phyloP scores from a whole-genome alignment of 2,113 vertebrate genomes.

The Saccopteryx bilineata region DNA sequence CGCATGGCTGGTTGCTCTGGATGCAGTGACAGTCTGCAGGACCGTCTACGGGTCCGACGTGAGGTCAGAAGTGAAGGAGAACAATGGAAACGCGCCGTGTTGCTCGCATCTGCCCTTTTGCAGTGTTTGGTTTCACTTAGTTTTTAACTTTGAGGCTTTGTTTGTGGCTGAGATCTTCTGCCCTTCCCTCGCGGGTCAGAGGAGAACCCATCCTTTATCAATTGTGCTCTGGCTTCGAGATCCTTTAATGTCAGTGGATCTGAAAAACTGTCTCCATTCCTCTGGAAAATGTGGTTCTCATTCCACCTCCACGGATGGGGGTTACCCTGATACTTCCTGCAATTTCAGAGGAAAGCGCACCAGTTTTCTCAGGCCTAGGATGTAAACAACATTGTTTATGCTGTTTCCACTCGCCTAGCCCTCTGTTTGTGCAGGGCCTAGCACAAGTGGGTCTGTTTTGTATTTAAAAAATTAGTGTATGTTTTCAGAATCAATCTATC shows the following conservation, averaged over 20 bases:
- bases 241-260: constrained; percentile 61
- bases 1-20: neutral
- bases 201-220: constrained; percentile 53
- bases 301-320: constrained; percentile 81
- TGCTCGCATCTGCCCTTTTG: constrained; percentile 28
- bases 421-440: constrained; percentile 79
- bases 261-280: constrained; percentile 53
- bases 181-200: neutral
- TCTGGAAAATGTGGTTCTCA: constrained; percentile 80
- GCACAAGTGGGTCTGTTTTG: constrained; percentile 80
- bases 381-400: constrained; percentile 81
- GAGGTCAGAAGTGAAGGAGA: constrained; percentile 27
- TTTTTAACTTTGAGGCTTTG: constrained; percentile 50
- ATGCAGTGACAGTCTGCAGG: rapidly evolving
- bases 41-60: neutral
- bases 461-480: constrained; percentile 84
- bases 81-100: neutral
- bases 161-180: constrained; percentile 21
- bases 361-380: constrained; percentile 78
- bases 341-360: constrained; percentile 83
- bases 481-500: constrained; percentile 84
- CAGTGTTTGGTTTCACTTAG: constrained; percentile 27
- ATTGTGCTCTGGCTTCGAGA: constrained; percentile 44
- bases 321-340: constrained; percentile 83
- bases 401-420: constrained; percentile 74